Base-by-base conservation (phyloP, 2,797 vertebrate species). In the Alfaro cultratus region DNA sequence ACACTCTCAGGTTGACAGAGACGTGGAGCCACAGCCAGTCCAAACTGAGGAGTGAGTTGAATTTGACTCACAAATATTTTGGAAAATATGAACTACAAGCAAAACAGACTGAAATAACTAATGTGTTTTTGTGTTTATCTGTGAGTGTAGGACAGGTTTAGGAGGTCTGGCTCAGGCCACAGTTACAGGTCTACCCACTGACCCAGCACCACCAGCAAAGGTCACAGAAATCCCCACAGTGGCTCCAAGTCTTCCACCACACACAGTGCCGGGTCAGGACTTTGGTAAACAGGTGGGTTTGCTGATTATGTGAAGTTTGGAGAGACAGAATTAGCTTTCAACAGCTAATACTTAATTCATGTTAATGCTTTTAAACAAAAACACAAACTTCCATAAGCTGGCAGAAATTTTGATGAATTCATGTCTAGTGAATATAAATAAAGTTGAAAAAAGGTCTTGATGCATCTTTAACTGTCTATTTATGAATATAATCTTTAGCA, bases 251-350 rank as follows among this genome's bases (percentile, higher is more conserved):
- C 94, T 94, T 36, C 96, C 95, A 68, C 82, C 80, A 43, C 93
- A 93, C 68, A 95, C 96, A 16, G 94, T 74, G 34, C 96, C 95
- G 0, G 83, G 92, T 49, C 91, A 81, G 62, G 86, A 90, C 76
- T 98, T 97, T 86, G 97, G 94, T 64, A 93, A 83, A 0, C 96
- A 97, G 95, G 97, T 97, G 72, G 16, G 94, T 84, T 75, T 8
- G 34, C 31, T 29, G 4, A n/a, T 75, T 47, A 15, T 15, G 18
- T 41, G 4, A 15, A 31, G 41, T 77, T 2, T 79, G n/a, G 12
- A 76, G 31, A 18, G 36, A 53, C 10, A 21, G 16, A 4, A 13
- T 53, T 64, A 53, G 36, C 55, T 79, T 60, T 67, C 21, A 45
- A 36, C 31, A 23, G 11, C 53, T 16, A 1, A 36, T 7, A 6